Evolutionary conservation across 2,113 vertebrate genomes (phyloP).

Genomic region (Myocastor coypus): DNA sequence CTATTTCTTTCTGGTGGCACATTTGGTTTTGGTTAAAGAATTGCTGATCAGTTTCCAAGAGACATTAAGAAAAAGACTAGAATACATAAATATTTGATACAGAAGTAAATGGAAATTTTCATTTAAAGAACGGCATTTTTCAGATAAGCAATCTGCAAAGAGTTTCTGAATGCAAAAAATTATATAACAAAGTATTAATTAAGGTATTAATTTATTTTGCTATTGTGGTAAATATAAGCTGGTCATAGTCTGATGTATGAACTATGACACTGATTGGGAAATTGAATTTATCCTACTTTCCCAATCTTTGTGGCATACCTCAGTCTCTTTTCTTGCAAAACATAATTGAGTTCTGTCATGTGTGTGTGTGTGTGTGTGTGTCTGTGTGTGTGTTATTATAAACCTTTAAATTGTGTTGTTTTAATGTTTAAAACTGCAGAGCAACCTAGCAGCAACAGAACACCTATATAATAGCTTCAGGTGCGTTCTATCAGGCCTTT

Average conservation of each 20-base stretch:
- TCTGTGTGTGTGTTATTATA: background rate
- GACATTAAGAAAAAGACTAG: slow-evolving; percentile 66
- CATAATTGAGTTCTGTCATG: background rate
- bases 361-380: too few relatives aligned
- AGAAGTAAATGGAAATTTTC: slow-evolving; percentile 80
- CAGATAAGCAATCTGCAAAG: slow-evolving; percentile 32
- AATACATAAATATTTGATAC: slow-evolving; percentile 82
- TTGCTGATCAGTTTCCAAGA: slow-evolving; percentile 76
- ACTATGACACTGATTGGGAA: slow-evolving; percentile 64
- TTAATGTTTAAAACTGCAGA: slow-evolving; percentile 42
- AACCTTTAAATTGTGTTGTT: slow-evolving; percentile 44
- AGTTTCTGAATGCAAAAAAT: slow-evolving; percentile 78
- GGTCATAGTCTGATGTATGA: slow-evolving; percentile 50
- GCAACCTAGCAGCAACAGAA: slow-evolving; percentile 14
- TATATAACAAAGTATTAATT: slow-evolving; percentile 69
- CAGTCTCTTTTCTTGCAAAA: slow-evolving; percentile 65
- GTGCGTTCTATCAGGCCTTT: background rate
- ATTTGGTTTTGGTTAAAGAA: slow-evolving; percentile 77
- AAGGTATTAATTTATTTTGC: slow-evolving; percentile 73
- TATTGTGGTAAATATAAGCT: slow-evolving; percentile 74
- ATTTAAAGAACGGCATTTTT: slow-evolving; percentile 73
- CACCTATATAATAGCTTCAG: background rate
- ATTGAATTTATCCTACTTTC: background rate
- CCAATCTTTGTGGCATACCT: slow-evolving; percentile 33
- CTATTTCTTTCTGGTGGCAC: slow-evolving; percentile 64